These are phyloP conservation scores for Leucozona laternaria DNA, from an alignment of 2,888 invertebrate species.

Conservation along the genomic window DNA sequence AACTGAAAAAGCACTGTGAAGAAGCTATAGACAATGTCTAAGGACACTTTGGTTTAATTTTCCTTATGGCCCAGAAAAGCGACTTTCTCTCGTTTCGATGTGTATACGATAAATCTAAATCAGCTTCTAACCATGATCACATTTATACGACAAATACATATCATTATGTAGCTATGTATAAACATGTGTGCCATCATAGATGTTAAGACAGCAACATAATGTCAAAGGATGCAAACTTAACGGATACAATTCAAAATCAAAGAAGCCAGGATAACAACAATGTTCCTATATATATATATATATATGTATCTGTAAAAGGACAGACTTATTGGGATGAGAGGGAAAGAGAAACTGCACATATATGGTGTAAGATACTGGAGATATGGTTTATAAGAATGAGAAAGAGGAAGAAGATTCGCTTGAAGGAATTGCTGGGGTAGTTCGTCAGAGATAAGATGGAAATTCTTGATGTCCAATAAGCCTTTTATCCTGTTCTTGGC, in stretches of 20 bases:
- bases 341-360: not conserved
- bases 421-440: constrained; percentile 19
- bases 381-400: constrained; percentile 3
- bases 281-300: not conserved
- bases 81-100: constrained; percentile 53
- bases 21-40: constrained; percentile 55
- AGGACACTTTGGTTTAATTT: constrained; percentile 68
- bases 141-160: constrained; percentile 41
- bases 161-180: constrained; percentile 11
- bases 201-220: constrained; percentile 67
- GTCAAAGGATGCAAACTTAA: constrained; percentile 71
- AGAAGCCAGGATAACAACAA: constrained; percentile 54
- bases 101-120: constrained; percentile 70
- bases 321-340: not conserved
- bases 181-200: constrained; percentile 19
- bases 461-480: constrained; percentile 73
- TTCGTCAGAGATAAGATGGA: constrained; percentile 65
- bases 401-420: constrained; percentile 19
- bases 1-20: not conserved
- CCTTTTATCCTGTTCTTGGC: constrained; percentile 61
- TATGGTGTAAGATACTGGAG: constrained; percentile 23
- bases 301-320: not conserved
- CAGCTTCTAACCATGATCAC: constrained; percentile 65
- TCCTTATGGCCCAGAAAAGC: constrained; percentile 55
- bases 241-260: constrained; percentile 74